Percentiles rank a stretch among this genome's conserved stretches.
phyloP scores from a whole-genome alignment of 2,113 vertebrate species.

The Sorex fumeus region DNA sequence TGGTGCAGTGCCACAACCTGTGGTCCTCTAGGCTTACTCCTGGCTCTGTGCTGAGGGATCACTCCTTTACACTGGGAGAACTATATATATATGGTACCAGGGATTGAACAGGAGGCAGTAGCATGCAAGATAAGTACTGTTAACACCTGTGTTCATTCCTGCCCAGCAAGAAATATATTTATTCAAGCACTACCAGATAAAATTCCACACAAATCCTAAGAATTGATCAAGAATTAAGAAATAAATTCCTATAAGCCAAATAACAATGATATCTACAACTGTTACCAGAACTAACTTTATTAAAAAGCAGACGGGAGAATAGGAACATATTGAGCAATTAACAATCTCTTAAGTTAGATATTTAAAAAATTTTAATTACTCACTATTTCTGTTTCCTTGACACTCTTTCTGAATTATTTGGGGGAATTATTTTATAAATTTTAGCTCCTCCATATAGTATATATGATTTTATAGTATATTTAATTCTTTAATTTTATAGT shows the following conservation, averaged over 20 bases:
- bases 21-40: too few relatives aligned
- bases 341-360: not conserved
- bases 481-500: too few relatives aligned
- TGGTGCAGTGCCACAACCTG: too few relatives aligned
- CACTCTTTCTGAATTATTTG: not conserved
- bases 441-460: not conserved
- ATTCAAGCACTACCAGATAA: not conserved
- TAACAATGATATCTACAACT: not conserved
- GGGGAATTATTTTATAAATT: not conserved
- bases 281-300: not conserved
- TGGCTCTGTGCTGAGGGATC: too few relatives aligned
- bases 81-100: too few relatives aligned
- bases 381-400: not conserved
- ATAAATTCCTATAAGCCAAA: not conserved
- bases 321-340: not conserved
- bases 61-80: too few relatives aligned
- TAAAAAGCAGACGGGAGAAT: not conserved
- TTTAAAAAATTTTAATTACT: not conserved
- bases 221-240: slow-evolving; percentile 12
- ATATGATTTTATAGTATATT: too few relatives aligned
- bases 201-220: not conserved
- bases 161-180: not conserved
- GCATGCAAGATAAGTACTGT: too few relatives aligned
- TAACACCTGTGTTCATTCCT: too few relatives aligned
- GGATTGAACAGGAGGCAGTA: too few relatives aligned